Percentiles rank a stretch among this genome's conserved stretches.
Evolutionary conservation across 2,888 invertebrate species (phyloP).

Genomic region (Lobophora halterata): DNA sequence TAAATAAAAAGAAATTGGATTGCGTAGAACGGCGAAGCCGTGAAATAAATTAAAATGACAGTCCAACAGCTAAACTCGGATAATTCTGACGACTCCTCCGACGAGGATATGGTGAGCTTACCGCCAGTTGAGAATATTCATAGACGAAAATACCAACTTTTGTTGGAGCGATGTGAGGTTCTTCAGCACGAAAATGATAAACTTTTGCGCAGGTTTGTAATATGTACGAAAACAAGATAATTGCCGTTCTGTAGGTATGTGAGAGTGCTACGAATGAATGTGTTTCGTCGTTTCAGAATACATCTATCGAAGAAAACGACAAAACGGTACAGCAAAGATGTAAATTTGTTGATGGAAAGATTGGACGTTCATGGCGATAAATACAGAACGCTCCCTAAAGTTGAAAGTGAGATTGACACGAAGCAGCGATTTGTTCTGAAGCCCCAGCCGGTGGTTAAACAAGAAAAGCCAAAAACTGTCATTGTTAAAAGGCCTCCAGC

Average conservation of each 20-base stretch:
- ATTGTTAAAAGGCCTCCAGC: slow-evolving; percentile 64
- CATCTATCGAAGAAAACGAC: slow-evolving; percentile 86
- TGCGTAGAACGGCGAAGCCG: slow-evolving; percentile 68
- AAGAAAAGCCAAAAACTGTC: slow-evolving; percentile 54
- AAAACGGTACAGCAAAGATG: slow-evolving; percentile 84
- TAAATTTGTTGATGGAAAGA: slow-evolving; percentile 84
- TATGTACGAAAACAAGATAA: slow-evolving; percentile 29
- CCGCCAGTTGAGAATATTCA: slow-evolving; percentile 84
- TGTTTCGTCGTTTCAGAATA: slow-evolving; percentile 73
- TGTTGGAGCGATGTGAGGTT: slow-evolving; percentile 87
- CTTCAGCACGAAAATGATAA: slow-evolving; percentile 89
- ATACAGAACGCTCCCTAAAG: slow-evolving; percentile 83
- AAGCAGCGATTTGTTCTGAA: slow-evolving; percentile 49
- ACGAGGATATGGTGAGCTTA: slow-evolving; percentile 77
- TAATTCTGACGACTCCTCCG: slow-evolving; percentile 73
- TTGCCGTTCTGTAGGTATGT: slow-evolving; percentile 31
- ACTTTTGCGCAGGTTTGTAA: slow-evolving; percentile 83
- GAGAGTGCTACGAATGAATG: slow-evolving; percentile 31
- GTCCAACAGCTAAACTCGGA: slow-evolving; percentile 76
- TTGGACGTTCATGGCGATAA: slow-evolving; percentile 86
- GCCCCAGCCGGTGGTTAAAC: slow-evolving; percentile 49
- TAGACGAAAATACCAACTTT: slow-evolving; percentile 86
- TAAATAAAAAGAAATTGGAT: slow-evolving; percentile 67
- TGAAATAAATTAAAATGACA: slow-evolving; percentile 81
- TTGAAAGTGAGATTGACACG: slow-evolving; percentile 66